Conservation (phyloP, 64 coral and sea anemone genomes). For the Acropora tenuis region DNA sequence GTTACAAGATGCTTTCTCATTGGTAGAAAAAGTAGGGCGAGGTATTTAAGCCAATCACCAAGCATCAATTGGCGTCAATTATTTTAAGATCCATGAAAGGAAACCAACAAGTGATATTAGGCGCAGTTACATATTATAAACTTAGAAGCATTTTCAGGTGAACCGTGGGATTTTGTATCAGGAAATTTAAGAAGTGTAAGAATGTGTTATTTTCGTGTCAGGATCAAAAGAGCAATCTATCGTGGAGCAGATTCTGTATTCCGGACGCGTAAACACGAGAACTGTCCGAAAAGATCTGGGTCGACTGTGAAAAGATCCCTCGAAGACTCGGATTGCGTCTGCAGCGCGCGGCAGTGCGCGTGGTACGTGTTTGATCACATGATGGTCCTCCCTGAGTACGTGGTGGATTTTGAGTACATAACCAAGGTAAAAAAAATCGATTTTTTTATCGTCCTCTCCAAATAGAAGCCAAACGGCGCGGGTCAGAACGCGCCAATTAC, state of each 20-base stretch:
- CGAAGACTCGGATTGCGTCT: conserved; percentile 54
- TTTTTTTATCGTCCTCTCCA: not conserved
- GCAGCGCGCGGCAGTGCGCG: conserved; percentile 68
- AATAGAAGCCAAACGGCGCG: not conserved
- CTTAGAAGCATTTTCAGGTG: too few species aligned
- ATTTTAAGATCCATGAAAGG: too few species aligned
- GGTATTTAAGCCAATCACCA: not conserved
- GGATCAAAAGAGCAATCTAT: conserved; percentile 32
- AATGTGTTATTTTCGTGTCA: not conserved
- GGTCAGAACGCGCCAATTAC: too few species aligned
- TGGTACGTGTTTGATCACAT: conserved; percentile 80
- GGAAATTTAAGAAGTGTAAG: not conserved
- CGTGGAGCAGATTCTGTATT: conserved; percentile 39
- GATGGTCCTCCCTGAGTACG: conserved; percentile 80
- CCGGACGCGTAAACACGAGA: conserved; percentile 34
- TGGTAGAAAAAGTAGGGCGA: not conserved
- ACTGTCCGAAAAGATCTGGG: conserved; percentile 34
- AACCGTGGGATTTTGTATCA: too few species aligned
- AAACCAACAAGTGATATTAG: too few species aligned
- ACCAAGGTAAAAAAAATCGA: conserved; percentile 56
- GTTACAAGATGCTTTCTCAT: not conserved
- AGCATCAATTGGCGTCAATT: too few species aligned
- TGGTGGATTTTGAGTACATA: conserved; percentile 86
- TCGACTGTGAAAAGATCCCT: conserved; percentile 22
- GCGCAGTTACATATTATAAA: too few species aligned